Evolutionary conservation across 1,140 invertebrate genomes (phyloP).

Genomic region (Sycobia sp.): DNA sequence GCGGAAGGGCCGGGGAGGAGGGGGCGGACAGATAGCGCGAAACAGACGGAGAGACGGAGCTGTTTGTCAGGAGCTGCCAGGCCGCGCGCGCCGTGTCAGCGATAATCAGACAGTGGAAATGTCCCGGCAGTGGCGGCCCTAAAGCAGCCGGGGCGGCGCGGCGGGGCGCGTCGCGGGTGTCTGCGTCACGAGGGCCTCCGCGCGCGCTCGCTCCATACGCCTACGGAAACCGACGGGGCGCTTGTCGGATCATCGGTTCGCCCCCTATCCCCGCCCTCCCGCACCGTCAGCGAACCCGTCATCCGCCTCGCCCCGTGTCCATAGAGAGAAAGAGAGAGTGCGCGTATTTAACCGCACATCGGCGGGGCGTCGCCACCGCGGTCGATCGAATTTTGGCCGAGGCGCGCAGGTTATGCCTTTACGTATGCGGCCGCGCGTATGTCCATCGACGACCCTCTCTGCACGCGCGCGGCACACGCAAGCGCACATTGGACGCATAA

Average conservation of each 20-base stretch:
- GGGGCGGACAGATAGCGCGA: too few relatives aligned
- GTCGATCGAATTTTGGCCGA: neutral
- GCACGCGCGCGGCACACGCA: neutral
- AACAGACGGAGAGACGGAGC: too few relatives aligned
- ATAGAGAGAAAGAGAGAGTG: too few relatives aligned
- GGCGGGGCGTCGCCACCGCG: neutral
- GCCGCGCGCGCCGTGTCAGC: conserved; percentile 11
- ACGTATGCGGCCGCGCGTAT: too few relatives aligned
- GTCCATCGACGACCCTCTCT: too few relatives aligned
- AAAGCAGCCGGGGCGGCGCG: neutral
- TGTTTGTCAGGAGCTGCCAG: too few relatives aligned
- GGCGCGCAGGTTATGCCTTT: neutral
- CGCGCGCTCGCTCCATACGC: neutral
- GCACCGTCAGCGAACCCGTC: neutral
- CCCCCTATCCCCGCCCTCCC: neutral
- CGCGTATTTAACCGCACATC: neutral
- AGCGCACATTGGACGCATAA: too few relatives aligned
- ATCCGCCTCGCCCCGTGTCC: neutral
- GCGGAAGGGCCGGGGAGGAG: neutral
- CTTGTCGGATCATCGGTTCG: conserved; percentile 23
- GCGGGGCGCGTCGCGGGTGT: neutral
- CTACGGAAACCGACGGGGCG: neutral
- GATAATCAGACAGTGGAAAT: conserved; percentile 32
- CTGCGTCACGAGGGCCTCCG: neutral
- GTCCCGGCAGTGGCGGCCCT: conserved; percentile 1